Evolutionary conservation across 2,113 vertebrate genomes (phyloP), one percentile per base, ranked within the genome.

Genomic region (Nanorana parkeri): DNA sequence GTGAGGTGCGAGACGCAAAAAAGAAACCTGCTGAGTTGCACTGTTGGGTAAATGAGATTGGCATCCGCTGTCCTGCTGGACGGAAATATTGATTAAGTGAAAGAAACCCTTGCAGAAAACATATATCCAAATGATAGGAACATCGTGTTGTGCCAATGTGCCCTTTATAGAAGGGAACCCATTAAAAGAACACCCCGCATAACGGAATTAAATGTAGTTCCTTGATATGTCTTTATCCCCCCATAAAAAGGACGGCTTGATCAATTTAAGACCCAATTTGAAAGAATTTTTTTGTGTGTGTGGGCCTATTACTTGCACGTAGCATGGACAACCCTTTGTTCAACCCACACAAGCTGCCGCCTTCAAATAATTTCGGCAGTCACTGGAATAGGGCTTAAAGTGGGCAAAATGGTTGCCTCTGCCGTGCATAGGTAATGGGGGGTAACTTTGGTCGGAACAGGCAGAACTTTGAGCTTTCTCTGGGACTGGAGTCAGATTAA

Each of bases 141-240:
- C 55, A 58, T 60, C 61, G 28, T 58, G 29, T 67, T 11, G 64
- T 56, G 19, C n/a, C 36, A 66, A 67, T 56, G 52, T 56, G 24
- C 47, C 61, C 47, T 56, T 55, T 55, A 29, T 54, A 72, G 24
- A 68, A 47, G 66, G 47, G 66, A 79, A 80, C 78, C 66, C 67
- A 68, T 80, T 80, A 80, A 69, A 80, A 80, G 78, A 80, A 80
- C 78, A 80, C 78, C 78, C 78, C 66, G 26, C 71, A 32, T 75
- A 36, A 60, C 23, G 36, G 5, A 32, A 32, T n/a, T 75, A 61
- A 54, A 54, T 17, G 61, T n/a, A 15, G n/a, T 17, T 36, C 32
- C 56, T 29, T 17, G n/a, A 7, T 56, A 58, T 75, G 15, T 60
- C 20, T 19, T 61, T 23, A n/a, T n/a, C n/a, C 4, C 55, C 55